Conservation (phyloP, 2,797 vertebrate genomes). For the Ciconia nigra region DNA sequence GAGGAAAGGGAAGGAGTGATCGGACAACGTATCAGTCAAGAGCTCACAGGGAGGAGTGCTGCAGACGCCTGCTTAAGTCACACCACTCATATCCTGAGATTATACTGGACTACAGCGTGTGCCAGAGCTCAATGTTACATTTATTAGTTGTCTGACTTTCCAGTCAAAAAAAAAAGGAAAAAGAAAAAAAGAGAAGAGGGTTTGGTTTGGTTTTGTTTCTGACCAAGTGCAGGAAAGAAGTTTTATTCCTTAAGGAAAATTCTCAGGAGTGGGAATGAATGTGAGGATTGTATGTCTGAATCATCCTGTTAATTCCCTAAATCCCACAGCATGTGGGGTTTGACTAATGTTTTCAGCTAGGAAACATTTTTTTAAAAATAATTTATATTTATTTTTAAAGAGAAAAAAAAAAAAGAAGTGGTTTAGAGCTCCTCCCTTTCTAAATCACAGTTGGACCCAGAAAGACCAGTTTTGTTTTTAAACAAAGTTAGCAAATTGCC, state of each 20-base stretch:
- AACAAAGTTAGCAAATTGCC: conserved; percentile 51
- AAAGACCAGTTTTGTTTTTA: conserved; percentile 34
- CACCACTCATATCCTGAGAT: background rate
- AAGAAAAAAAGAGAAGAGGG: background rate
- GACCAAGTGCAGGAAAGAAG: background rate
- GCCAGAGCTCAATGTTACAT: background rate
- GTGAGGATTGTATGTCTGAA: background rate
- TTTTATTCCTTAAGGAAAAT: conserved; percentile 25
- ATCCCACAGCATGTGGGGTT: background rate
- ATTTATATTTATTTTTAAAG: background rate
- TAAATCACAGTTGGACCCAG: conserved; percentile 2
- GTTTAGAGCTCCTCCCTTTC: background rate
- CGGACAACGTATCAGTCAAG: rapidly evolving
- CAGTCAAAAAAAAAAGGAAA: background rate
- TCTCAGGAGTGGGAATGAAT: conserved; percentile 7
- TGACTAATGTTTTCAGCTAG: background rate
- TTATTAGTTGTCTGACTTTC: background rate
- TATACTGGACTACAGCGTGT: background rate
- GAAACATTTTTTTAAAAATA: background rate
- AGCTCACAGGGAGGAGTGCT: background rate
- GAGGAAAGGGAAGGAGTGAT: background rate
- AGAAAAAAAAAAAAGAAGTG: background rate
- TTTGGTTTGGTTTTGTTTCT: background rate
- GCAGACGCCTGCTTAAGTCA: background rate
- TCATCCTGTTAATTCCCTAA: conserved; percentile 30